Percentiles rank a stretch among this genome's conserved stretches.
These are phyloP conservation scores for Marcusenius ussheri DNA, from an alignment of 2,113 vertebrate species.

Conservation along the genomic window DNA sequence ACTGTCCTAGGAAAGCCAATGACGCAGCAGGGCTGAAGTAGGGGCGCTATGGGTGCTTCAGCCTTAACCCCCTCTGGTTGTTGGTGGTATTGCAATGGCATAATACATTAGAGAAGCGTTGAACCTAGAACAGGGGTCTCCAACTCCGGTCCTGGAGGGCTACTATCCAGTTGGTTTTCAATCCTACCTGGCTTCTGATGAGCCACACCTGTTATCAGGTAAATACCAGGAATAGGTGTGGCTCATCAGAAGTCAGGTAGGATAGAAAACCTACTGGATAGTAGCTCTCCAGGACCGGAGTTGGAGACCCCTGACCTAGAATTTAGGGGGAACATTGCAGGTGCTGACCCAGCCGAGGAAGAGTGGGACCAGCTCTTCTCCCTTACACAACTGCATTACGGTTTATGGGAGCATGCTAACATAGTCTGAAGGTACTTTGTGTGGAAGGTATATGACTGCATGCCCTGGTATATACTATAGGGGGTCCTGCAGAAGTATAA, in stretches of 20 bases:
- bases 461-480: neutral
- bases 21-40: neutral
- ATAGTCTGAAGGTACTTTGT: neutral
- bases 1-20: neutral
- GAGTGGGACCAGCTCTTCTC: neutral
- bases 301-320: neutral
- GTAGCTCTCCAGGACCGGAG: too few species aligned
- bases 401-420: neutral
- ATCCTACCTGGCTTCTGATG: too few species aligned
- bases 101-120: neutral
- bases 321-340: neutral
- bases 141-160: too few species aligned
- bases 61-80: neutral
- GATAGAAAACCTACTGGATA: too few species aligned
- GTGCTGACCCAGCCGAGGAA: neutral
- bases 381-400: neutral
- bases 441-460: neutral
- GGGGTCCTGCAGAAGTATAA: neutral
- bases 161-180: too few species aligned
- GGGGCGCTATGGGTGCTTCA: neutral
- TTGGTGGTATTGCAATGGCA: neutral
- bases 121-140: neutral
- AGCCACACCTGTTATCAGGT: too few species aligned
- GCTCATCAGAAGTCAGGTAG: too few species aligned
- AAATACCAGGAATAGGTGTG: too few species aligned